Evolutionary conservation across 1,140 invertebrate genomes (phyloP).

Genomic region (Spodoptera litura): DNA sequence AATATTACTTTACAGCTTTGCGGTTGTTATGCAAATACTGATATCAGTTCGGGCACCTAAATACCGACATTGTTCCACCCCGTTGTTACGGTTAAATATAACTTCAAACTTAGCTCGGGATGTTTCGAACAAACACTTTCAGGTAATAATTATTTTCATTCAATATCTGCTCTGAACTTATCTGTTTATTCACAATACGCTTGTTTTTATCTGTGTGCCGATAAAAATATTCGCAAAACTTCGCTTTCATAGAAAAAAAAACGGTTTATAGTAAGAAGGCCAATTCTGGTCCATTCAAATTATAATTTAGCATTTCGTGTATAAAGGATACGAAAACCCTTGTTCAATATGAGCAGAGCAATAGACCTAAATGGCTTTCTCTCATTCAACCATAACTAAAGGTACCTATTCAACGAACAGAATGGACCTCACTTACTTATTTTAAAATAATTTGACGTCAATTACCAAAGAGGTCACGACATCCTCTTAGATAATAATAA

Average conservation of each 20-base stretch:
- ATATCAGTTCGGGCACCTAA: slow-evolving; percentile 44
- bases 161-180: slow-evolving; percentile 23
- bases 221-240: slow-evolving; percentile 7
- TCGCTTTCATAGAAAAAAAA: slow-evolving; percentile 5
- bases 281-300: background rate
- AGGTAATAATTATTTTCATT: slow-evolving; percentile 8
- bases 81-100: slow-evolving; percentile 23
- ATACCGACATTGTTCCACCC: slow-evolving; percentile 35
- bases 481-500: background rate
- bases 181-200: background rate
- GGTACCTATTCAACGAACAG: background rate
- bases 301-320: slow-evolving; percentile 17
- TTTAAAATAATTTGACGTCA: slow-evolving; percentile 1
- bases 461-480: background rate
- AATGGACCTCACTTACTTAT: background rate
- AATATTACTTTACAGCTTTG: slow-evolving; percentile 53
- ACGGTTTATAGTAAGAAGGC: too few relatives aligned
- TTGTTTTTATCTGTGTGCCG: slow-evolving; percentile 18
- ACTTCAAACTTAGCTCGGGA: slow-evolving; percentile 10
- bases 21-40: slow-evolving; percentile 52
- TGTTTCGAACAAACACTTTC: slow-evolving; percentile 18
- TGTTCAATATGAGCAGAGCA: background rate
- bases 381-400: background rate
- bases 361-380: slow-evolving; percentile 31
- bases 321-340: slow-evolving; percentile 15